Base-by-base conservation (phyloP, 2,888 invertebrate genomes). In the Trachelus tabidus region DNA sequence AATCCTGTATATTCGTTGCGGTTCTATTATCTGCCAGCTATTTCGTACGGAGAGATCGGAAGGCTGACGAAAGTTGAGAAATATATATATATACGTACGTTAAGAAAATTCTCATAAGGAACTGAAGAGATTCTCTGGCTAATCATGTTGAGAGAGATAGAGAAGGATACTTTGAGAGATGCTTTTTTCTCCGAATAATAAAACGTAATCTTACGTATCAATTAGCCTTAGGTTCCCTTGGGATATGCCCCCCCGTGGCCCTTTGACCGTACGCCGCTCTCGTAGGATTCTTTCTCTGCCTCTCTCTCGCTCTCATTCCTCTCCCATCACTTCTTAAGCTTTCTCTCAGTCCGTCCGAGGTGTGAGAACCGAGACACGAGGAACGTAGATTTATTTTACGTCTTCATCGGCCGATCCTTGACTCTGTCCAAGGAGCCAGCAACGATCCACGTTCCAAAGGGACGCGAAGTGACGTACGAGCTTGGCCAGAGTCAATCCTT, bases 181-280 rank as follows among this genome's bases (percentile, higher is more conserved):
- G 40, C 40, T 40, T 40, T 40, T 40, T 40, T 40, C 40, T 40
- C 6, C 40, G 40, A 79, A 71, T 31, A 33, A 33, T 33, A 82
- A 87, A 90, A 90, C 88, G 90, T 90, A 91, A 91, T 91, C 90
- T 91, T 90, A 91, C 91, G 91, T 91, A 91, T 91, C 91, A 91
- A 91, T 91, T 91, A 91, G 91, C 89, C 89, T 87, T 89, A 89
- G 89, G 88, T 89, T 90, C 90, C 89, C 88, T 89, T 87, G 89
- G 83, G 89, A 87, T 86, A 88, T 90, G 90, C 91, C 91, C 91
- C 91, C 91, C 91, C 89, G 91, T 90, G 91, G 91, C 90, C 91
- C 91, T 91, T 91, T 91, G 91, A 91, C 91, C 89, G 90, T 86
- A 86, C 86, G 89, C 91, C 91, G 90, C 90, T 85, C 85, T 86